Base-by-base conservation (phyloP, 2,797 vertebrate genomes). In the Hirundo rustica region DNA sequence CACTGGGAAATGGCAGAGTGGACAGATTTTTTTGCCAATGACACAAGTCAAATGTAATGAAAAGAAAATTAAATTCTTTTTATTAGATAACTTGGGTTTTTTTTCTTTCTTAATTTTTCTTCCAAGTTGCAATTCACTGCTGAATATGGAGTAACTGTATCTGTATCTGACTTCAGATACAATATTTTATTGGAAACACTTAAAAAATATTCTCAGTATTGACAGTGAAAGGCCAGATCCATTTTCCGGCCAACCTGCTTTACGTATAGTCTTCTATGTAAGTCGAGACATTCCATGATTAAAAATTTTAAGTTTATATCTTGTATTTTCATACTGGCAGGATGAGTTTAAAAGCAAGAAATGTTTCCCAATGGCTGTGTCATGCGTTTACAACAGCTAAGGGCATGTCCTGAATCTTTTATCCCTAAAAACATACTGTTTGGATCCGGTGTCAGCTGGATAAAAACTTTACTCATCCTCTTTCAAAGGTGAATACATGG, bases 301-400 rank as follows among this genome's bases (percentile, higher is more conserved):
- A 58, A 86, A 89, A 76, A 47, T 34, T 50, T 30, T 61, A 85
- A 58, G 50, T 44, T 54, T 94, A 2, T 83, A 40, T n/a, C 36
- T 78, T 79, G 16, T 51, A 60, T 66, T 65, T 96, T 88, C 83
- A 77, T 27, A 38, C 36, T 86, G 47, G 60, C 55, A 95, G 36
- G 11, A 57, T 55, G 27, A 67, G 54, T 91, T 32, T 93, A 85
- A 94, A 95, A 96, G 11, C 40, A 94, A 92, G 29, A 92, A 93
- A 72, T 38, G 11, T 53, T 95, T 92, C 25, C 23, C 38, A 89
- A 9, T 78, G 47, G 40, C 51, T 81, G 19, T 51, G 30, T 58
- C 5, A 25, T 20, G 9, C 34, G 27, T 30, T 65, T 89, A 45
- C 32, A 68, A 75, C 10, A 57, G 51, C 17, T 77, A 19, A 60